Base-by-base conservation (phyloP, 2,113 vertebrate genomes). In the Leucosticte australis region DNA sequence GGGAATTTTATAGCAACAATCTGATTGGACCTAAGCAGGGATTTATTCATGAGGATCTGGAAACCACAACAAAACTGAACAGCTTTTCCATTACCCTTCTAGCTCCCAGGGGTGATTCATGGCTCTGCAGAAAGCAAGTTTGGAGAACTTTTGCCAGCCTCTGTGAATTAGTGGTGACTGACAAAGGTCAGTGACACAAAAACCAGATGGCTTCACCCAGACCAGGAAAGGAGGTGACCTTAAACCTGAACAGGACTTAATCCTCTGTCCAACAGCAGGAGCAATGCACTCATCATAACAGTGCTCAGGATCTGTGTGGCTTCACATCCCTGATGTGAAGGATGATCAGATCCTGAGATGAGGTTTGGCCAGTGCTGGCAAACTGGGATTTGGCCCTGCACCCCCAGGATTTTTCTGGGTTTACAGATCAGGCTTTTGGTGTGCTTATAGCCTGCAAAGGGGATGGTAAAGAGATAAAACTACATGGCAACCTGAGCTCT, bases 171-270 rank as follows among this genome's bases (percentile, higher is more conserved):
- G 83, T 82, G 69, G 33, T 3, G 3, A 24, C 65, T 56, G 80
- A 60, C 88, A 93, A 95, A 93, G 90, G 92, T 93, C 93, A 96
- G 92, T 33, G 57, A 37, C 80, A 87, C 53, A 94, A 90, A 88
- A 87, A 44, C 4, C 93, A 90, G 76, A 83, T 86, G 90, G 67
- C 47, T 88, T 94, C 52, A 77, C 2, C 2, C 49, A 57, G 69
- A 14, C 77, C 41, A 49, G 44, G 65, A 75, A 76, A 90, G 64
- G 64, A 92, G 60, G 65, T 65, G 86, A 93, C 92, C 88, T 95
- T 94, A 87, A 94, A 94, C 74, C 93, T 89, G 68, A 87, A 39
- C 69, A 84, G 60, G 73, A 81, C 69, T 96, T 92, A 94, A 88
- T 95, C 50, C 56, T 83, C 69, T 76, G n/a, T 56, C 49, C 0